Evolutionary conservation across 2,888 invertebrate genomes (phyloP).

Genomic region (Yponomeuta plumbellus): DNA sequence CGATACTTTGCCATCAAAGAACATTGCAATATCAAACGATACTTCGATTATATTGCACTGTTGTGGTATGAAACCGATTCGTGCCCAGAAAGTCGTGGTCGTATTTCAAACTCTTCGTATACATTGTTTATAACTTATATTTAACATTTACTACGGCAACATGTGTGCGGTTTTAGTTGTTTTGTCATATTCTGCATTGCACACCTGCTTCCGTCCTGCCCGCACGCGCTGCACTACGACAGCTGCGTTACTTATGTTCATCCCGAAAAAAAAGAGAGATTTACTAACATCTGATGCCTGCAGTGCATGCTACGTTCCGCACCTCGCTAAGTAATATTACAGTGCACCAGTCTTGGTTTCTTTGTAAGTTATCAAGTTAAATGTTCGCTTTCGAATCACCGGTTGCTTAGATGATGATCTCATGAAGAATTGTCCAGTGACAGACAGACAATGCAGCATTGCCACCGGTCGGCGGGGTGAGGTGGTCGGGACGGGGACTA

Average conservation of each 20-base stretch:
- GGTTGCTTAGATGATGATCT: too few species aligned
- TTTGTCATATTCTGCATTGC: constrained; percentile 29
- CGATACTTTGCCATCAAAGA: neutral
- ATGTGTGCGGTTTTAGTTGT: constrained; percentile 38
- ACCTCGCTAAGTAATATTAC: too few species aligned
- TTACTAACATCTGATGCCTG: too few species aligned
- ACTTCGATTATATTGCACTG: neutral
- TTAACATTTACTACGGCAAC: constrained; percentile 31
- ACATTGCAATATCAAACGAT: constrained; percentile 8
- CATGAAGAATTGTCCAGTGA: constrained; percentile 25
- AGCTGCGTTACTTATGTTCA: constrained; percentile 24
- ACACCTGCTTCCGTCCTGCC: constrained; percentile 68
- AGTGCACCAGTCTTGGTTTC: too few species aligned
- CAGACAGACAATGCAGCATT: constrained; percentile 72
- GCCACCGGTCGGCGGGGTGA: constrained; percentile 50
- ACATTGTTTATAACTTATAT: neutral
- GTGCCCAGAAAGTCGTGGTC: too few species aligned
- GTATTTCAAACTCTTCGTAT: too few species aligned
- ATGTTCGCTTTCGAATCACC: too few species aligned
- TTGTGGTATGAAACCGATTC: too few species aligned
- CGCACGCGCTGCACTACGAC: constrained; percentile 37
- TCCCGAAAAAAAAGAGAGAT: too few species aligned
- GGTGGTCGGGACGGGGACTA: constrained; percentile 47
- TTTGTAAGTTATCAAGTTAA: too few species aligned
- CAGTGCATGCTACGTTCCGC: too few species aligned